Evolutionary conservation across 2,888 invertebrate species (phyloP).

Genomic region (Monochamus alternatus): DNA sequence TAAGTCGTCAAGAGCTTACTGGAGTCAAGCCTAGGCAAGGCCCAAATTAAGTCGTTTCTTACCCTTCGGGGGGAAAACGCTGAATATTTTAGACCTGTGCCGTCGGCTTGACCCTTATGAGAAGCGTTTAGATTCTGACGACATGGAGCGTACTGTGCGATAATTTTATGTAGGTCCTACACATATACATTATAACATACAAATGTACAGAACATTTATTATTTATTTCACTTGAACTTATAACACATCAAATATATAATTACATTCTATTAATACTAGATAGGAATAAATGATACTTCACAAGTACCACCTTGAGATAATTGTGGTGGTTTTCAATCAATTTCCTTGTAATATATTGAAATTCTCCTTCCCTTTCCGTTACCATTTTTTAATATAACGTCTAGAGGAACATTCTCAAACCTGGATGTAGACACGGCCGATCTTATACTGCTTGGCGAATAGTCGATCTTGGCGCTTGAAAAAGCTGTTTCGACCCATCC

Average conservation of each 20-base stretch:
- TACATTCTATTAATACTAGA: background rate
- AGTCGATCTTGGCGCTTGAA: constrained; percentile 37
- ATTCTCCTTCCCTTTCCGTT: constrained; percentile 35
- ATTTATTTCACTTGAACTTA: too few relatives aligned
- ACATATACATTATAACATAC: background rate
- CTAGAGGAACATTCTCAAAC: constrained; percentile 36
- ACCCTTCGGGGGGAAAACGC: constrained; percentile 34
- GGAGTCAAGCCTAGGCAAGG: constrained; percentile 39
- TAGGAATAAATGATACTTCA: background rate
- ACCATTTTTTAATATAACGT: constrained; percentile 40
- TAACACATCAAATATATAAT: background rate
- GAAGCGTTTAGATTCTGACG: constrained; percentile 45
- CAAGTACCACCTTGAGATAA: background rate
- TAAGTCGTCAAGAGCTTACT: constrained; percentile 21
- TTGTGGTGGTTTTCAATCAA: background rate
- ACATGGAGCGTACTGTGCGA: constrained; percentile 39
- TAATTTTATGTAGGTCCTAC: background rate
- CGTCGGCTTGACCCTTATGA: constrained; percentile 44
- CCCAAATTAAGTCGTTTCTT: constrained; percentile 24
- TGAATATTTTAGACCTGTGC: constrained; percentile 31
- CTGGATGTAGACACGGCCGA: constrained; percentile 44
- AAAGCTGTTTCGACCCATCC: constrained; percentile 46
- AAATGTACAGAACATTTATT: background rate
- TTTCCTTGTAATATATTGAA: constrained; percentile 35
- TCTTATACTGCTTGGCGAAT: constrained; percentile 44